A percentile compares a stretch with the other conserved stretches of the same genome.
phyloP scores from a whole-genome alignment of 2,888 invertebrate species.

The Tenthredo livida region DNA sequence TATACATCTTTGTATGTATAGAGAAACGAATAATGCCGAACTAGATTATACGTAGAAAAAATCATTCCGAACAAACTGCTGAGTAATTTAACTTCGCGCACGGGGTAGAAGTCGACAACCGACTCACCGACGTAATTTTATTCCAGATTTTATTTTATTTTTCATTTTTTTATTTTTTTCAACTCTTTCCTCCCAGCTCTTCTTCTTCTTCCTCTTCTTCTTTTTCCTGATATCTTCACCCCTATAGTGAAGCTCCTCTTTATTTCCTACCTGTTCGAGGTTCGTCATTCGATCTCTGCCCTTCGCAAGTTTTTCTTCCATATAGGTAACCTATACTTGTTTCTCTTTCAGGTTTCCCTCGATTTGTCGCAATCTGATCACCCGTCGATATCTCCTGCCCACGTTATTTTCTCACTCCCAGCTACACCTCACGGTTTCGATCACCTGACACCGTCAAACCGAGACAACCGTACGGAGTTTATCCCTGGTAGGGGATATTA shows the following conservation, averaged over 20 bases:
- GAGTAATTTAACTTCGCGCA: slow-evolving; percentile 18
- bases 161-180: not conserved
- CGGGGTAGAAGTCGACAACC: slow-evolving; percentile 19
- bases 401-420: slow-evolving; percentile 20
- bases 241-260: not conserved
- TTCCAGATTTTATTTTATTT: not conserved
- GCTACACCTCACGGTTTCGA: slow-evolving; percentile 52
- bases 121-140: slow-evolving; percentile 30
- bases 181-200: not conserved
- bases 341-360: slow-evolving; percentile 24
- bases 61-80: slow-evolving; percentile 15
- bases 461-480: not conserved
- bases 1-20: not conserved
- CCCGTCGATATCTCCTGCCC: not conserved
- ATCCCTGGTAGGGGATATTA: not conserved
- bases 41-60: not conserved
- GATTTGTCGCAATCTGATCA: slow-evolving; percentile 40
- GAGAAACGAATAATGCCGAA: not conserved
- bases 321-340: not conserved
- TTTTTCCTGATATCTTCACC: not conserved
- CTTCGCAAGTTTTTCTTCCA: not conserved
- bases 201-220: not conserved
- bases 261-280: slow-evolving; percentile 26
- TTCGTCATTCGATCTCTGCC: slow-evolving; percentile 40
- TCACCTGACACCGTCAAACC: slow-evolving; percentile 52